Conservation (phyloP, 2,797 vertebrate species). For the Macropus fuliginosus region DNA sequence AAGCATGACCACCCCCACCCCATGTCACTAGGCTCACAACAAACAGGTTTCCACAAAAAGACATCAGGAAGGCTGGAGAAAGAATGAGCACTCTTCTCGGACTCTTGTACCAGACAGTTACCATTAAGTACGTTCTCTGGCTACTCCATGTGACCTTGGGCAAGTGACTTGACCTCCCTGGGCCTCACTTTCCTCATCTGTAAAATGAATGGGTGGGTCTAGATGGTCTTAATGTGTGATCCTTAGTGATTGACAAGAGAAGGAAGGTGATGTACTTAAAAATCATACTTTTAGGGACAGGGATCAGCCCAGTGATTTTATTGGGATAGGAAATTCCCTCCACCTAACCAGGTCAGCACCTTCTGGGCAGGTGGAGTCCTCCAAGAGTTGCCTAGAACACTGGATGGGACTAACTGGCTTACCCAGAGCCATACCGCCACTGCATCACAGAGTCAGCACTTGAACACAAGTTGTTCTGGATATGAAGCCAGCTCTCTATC, state of each 20-base stretch:
- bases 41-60: neutral
- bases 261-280: neutral
- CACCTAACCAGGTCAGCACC: neutral
- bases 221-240: too few species aligned
- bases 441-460: neutral
- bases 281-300: neutral
- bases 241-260: neutral
- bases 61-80: neutral
- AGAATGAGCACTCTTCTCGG: neutral
- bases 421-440: neutral
- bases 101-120: neutral
- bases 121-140: too few species aligned
- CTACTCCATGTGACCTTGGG: too few species aligned
- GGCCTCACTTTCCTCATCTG: neutral
- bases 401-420: neutral
- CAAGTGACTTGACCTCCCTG: too few species aligned
- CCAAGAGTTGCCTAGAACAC: too few species aligned
- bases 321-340: neutral
- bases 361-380: neutral
- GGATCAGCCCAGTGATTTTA: neutral
- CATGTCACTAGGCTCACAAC: neutral
- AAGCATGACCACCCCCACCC: neutral
- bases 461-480: neutral
- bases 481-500: neutral
- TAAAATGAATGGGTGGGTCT: neutral